Evolutionary conservation across 2,797 vertebrate species (phyloP).

Genomic region (Oreonectes daqikongensis): DNA sequence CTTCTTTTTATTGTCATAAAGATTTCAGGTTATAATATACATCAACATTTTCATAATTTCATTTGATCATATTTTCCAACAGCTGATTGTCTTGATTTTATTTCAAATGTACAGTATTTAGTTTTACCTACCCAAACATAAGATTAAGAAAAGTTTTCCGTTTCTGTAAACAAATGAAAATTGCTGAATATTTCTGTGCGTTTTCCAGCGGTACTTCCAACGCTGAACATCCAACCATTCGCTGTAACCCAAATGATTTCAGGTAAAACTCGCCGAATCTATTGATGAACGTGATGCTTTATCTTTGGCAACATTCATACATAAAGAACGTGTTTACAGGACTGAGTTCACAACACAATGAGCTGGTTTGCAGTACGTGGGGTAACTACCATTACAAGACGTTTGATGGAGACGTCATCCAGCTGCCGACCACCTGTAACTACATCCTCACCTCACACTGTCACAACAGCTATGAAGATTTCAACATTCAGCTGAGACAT

Average conservation of each 20-base stretch:
- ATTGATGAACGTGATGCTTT: background rate
- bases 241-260: slow-evolving; percentile 45
- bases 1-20: too few species aligned
- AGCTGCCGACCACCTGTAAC: slow-evolving; percentile 73
- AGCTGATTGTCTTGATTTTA: too few species aligned
- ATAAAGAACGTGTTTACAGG: slow-evolving; percentile 44
- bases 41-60: too few species aligned
- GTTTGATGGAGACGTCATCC: slow-evolving; percentile 74
- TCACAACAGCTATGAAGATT: slow-evolving; percentile 61
- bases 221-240: slow-evolving; percentile 47
- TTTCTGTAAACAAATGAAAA: background rate
- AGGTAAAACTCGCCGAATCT: slow-evolving; percentile 64
- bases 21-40: too few species aligned
- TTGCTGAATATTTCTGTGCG: background rate
- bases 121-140: too few species aligned
- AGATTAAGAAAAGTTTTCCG: background rate
- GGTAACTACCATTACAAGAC: slow-evolving; percentile 76
- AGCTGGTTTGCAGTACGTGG: slow-evolving; percentile 77
- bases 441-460: slow-evolving; percentile 70
- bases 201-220: slow-evolving; percentile 24
- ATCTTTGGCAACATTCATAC: background rate
- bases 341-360: slow-evolving; percentile 62
- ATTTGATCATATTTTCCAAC: too few species aligned
- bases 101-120: background rate
- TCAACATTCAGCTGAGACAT: slow-evolving; percentile 75